Percentiles rank a stretch among this genome's conserved stretches.
phyloP scores from a whole-genome alignment of 2,113 vertebrate genomes.

The Vireo altiloquus region DNA sequence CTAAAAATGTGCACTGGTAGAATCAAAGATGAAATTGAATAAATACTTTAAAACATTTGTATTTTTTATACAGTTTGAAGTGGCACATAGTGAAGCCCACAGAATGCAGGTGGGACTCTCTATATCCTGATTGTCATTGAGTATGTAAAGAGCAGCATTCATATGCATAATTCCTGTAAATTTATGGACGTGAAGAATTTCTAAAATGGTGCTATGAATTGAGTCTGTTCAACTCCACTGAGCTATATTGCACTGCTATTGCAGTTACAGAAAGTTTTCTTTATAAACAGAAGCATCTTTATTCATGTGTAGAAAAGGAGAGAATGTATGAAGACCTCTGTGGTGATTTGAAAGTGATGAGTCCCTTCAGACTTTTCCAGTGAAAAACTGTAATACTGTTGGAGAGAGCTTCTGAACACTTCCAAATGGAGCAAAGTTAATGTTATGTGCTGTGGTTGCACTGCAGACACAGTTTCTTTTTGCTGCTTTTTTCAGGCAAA shows the following conservation, averaged over 20 bases:
- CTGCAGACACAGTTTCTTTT: neutral
- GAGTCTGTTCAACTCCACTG: neutral
- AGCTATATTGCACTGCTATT: neutral
- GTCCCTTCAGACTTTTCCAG: neutral
- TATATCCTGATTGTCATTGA: neutral
- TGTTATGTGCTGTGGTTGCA: neutral
- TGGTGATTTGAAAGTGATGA: neutral
- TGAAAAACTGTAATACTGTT: neutral
- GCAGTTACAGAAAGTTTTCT: neutral
- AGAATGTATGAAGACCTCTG: neutral
- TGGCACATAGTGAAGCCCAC: neutral
- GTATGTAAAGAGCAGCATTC: neutral
- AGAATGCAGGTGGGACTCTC: neutral
- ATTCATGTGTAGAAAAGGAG: neutral
- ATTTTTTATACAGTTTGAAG: neutral
- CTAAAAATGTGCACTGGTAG: neutral
- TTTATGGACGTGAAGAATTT: neutral
- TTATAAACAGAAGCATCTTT: neutral
- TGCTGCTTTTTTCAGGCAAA: neutral
- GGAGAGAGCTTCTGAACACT: neutral
- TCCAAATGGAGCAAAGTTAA: neutral
- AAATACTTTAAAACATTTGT: neutral
- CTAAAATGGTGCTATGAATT: neutral
- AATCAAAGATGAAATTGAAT: neutral
- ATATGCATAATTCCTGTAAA: neutral